Evolutionary conservation across 2,797 vertebrate species (phyloP), one percentile per base, ranked within the genome.

Genomic region (Apogon talboti): DNA sequence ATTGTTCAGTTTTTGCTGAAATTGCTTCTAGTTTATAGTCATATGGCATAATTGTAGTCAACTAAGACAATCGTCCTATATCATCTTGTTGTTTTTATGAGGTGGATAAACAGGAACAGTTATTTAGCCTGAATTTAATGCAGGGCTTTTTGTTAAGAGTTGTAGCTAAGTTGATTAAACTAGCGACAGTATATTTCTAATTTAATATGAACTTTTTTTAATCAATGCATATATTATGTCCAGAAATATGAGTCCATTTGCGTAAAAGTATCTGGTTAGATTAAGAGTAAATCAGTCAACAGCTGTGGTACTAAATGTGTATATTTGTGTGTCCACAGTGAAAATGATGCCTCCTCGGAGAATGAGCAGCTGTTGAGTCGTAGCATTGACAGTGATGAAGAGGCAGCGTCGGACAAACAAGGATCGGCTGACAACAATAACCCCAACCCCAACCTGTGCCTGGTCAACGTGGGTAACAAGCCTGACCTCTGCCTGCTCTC

Each of bases 351-450:
- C 0, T 99, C 98, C 0, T 99, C 98, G 0, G 98, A 99, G 87
- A 99, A 99, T 0, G 97, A 99, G 85, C 96, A 97, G 89, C 94
- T 99, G 77, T 45, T 99, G 87, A 96, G 97, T 68, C 95, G 96
- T 6, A 99, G 98, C 74, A 96, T 99, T 11, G 98, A 99, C 88
- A 99, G 98, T 0, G 98, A 99, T 0, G 98, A 99, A 83, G 98
- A 99, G 83, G 94, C 95, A 0, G 93, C 96, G 0, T 88, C 95
- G 1, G 97, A 99, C 76, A 97, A 96, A 77, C 97, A 96, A 78
- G 95, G 94, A 3, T 92, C 92, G 3, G 90, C 95, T 0, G 85
- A 91, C 41, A 73, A 48, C 56, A 72, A 66, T 9, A 74, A 62
- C 51, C 59, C 54, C 49, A 81, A 75, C 40, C 62, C 81, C 54